Evolutionary conservation across 2,113 vertebrate species (phyloP).

Genomic region (Hymenochirus boettgeri): DNA sequence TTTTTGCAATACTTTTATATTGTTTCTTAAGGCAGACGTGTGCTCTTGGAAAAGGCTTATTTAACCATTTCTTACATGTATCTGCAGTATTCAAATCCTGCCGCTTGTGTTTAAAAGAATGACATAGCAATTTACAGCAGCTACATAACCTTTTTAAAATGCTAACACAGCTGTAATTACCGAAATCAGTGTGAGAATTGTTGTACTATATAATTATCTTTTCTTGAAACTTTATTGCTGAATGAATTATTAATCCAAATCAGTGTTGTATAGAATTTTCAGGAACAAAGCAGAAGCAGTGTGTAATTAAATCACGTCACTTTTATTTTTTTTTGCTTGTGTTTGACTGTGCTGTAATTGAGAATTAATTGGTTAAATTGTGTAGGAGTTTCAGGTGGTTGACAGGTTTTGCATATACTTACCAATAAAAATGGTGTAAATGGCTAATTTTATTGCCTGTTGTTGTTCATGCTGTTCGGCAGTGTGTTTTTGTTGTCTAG

Average conservation of each 20-base stretch:
- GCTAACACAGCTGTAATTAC: conserved; percentile 78
- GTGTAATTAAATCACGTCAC: conserved; percentile 77
- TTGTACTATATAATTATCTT: conserved; percentile 75
- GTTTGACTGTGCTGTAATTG: conserved; percentile 77
- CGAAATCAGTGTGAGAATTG: conserved; percentile 78
- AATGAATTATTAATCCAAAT: conserved; percentile 85
- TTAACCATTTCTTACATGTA: too few relatives aligned
- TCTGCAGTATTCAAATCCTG: conserved; percentile 57
- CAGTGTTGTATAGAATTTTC: conserved; percentile 77
- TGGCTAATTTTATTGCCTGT: conserved; percentile 7
- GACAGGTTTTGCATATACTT: conserved; percentile 49
- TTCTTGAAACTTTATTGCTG: conserved; percentile 72
- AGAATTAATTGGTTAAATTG: conserved; percentile 77
- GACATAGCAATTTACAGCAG: conserved; percentile 72
- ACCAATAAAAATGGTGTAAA: conserved; percentile 13
- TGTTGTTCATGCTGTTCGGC: background rate
- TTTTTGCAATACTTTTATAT: too few relatives aligned
- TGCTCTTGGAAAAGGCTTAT: too few relatives aligned
- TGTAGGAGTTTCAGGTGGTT: conserved; percentile 63
- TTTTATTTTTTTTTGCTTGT: conserved; percentile 72
- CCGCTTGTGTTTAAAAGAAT: conserved; percentile 66
- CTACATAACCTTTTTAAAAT: conserved; percentile 78
- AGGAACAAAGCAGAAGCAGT: conserved; percentile 69
- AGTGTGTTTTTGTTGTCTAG: too few relatives aligned
- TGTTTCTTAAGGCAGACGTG: too few relatives aligned